Conservation (phyloP, 2,888 invertebrate genomes). For the Homarus gammarus region DNA sequence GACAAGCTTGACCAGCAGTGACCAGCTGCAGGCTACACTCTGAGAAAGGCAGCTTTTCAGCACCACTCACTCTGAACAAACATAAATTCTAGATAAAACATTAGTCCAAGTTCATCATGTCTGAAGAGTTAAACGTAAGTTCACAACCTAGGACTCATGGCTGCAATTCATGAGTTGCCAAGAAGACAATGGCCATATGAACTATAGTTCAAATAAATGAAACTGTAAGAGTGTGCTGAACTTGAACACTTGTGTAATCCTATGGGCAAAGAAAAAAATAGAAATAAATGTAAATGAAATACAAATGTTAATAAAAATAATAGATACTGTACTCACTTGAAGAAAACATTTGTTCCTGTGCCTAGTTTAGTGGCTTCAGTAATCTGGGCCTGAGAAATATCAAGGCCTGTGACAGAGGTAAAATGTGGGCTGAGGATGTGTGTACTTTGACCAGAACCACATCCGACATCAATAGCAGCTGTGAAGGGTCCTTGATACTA, state of each 20-base stretch:
- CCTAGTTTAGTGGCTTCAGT: constrained; percentile 78
- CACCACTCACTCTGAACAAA: constrained; percentile 78
- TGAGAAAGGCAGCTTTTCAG: constrained; percentile 79
- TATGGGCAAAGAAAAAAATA: too few species aligned
- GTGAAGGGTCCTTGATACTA: constrained; percentile 35
- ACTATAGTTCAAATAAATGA: too few species aligned
- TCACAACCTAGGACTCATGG: too few species aligned
- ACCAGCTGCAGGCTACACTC: constrained; percentile 79
- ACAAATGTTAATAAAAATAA: not conserved
- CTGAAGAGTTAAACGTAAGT: too few species aligned
- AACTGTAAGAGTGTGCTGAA: too few species aligned
- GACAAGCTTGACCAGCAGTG: constrained; percentile 80
- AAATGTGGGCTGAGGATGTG: constrained; percentile 79
- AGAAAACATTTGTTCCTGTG: constrained; percentile 76
- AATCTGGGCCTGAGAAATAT: constrained; percentile 80
- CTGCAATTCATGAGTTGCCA: too few species aligned
- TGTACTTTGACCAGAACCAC: constrained; percentile 81
- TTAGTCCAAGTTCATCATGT: too few species aligned
- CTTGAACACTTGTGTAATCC: too few species aligned
- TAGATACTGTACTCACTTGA: constrained; percentile 77
- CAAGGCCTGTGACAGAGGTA: constrained; percentile 80
- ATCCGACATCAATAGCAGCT: constrained; percentile 80
- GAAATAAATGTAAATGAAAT: too few species aligned
- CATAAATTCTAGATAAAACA: not conserved
- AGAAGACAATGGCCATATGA: too few species aligned